Evolutionary conservation across 1,140 invertebrate species (phyloP).

Genomic region (Drosophila malerkotliana): DNA sequence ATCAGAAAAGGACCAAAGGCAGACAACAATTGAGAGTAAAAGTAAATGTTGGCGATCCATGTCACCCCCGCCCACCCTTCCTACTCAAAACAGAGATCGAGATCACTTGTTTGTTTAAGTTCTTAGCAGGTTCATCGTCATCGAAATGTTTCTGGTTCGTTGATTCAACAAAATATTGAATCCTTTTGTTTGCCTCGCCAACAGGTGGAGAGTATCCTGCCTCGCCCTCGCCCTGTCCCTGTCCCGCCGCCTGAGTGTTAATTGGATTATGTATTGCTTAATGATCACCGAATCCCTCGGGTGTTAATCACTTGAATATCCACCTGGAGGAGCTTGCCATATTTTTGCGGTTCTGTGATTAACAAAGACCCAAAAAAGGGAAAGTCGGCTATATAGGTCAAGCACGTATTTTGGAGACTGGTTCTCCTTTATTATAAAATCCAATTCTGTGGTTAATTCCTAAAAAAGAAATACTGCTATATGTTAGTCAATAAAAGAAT

Average conservation of each 20-base stretch:
- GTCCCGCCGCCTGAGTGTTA: constrained; percentile 40
- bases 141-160: constrained; percentile 73
- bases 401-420: constrained; percentile 5
- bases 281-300: constrained; percentile 52
- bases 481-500: no score
- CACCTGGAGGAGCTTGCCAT: constrained; percentile 16
- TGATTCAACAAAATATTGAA: constrained; percentile 73
- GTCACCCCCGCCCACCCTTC: constrained; percentile 4
- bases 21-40: constrained; percentile 69
- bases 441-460: not conserved
- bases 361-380: constrained; percentile 45
- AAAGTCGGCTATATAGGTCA: constrained; percentile 52
- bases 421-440: not conserved
- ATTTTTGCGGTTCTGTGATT: constrained; percentile 55
- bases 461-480: not conserved
- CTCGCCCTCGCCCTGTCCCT: constrained; percentile 1
- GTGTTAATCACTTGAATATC: constrained; percentile 67
- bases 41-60: constrained; percentile 70
- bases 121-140: constrained; percentile 70
- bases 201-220: constrained; percentile 63
- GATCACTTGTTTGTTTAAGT: constrained; percentile 79
- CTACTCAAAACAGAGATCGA: constrained; percentile 38
- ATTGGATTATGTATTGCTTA: constrained; percentile 79
- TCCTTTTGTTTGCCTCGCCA: constrained; percentile 49
- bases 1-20: constrained; percentile 60